Evolutionary conservation across 1,140 invertebrate species (phyloP), one percentile per base, ranked within the genome.

Genomic region (Drusus annulatus): DNA sequence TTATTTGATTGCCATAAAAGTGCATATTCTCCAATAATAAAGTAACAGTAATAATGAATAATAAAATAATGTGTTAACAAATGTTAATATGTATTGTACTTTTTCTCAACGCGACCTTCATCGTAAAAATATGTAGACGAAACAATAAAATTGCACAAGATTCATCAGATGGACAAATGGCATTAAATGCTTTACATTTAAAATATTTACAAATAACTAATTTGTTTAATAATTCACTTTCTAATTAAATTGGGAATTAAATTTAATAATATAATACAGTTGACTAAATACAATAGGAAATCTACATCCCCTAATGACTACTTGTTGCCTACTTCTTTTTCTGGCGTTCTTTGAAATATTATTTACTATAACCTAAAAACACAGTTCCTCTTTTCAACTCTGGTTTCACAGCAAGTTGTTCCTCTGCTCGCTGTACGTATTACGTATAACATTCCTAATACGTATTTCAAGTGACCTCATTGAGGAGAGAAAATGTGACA

Each of bases 101-200:
- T 56, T 75, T 28, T 75, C 25, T 58, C 23, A 16, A 78, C 25
- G 25, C 25, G 25, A 28, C 25, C 25, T 28, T 28, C 25, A 2
- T 28, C 25, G 13, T 45, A 76, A 17, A 25, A 6, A 17, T 19
- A 36, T 36, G 15, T 31, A 23, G 62, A 65, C 16, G 25, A 68
- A 69, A 78, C 76, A 79, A 73, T 45, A 71, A 62, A 58, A 79
- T 79, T 79, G 78, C 78, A 79, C 78, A 74, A 58, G 21, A n/a
- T 71, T 71, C 56, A 63, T 45, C 7, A 45, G 54, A 63, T 50
- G 25, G 23, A 79, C 31, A 50, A 73, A 62, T 74, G 69, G 78
- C 78, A 79, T 79, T 79, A 79, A 74, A 79, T 79, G 78, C 78
- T 74, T 74, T 58, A 25, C 21, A 73, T 62, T 79, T 45, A 19